Conservation (phyloP, 2,888 invertebrate species). For the Imbricaverruca yamaguchii region DNA sequence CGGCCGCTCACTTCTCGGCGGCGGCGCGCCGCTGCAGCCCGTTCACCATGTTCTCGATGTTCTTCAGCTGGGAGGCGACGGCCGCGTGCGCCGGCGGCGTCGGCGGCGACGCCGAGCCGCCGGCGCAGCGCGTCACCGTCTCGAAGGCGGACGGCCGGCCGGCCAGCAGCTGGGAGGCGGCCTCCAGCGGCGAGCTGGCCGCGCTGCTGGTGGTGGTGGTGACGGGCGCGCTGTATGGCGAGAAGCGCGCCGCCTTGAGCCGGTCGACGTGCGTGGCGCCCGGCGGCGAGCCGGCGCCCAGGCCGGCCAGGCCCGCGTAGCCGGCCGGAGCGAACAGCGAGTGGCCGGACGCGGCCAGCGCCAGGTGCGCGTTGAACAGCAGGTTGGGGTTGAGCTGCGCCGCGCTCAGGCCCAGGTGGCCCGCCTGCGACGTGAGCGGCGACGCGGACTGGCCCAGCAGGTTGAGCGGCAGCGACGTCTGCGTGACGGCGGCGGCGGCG, state of each 20-base stretch:
- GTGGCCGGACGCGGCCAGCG: conserved; percentile 60
- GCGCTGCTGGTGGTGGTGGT: conserved; percentile 40
- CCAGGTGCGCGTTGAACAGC: conserved; percentile 79
- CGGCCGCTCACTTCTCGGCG: conserved; percentile 32
- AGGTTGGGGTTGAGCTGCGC: conserved; percentile 59
- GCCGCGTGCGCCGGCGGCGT: conserved; percentile 38
- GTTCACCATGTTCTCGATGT: conserved; percentile 96
- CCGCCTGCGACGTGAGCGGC: conserved; percentile 30
- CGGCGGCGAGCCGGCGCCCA: conserved; percentile 53
- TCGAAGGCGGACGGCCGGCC: conserved; percentile 31
- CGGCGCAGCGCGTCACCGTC: conserved; percentile 33
- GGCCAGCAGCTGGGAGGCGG: conserved; percentile 23
- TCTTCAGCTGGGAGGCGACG: conserved; percentile 76
- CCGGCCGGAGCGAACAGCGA: conserved; percentile 58
- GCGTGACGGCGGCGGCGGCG: conserved; percentile 11
- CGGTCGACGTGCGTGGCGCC: conserved; percentile 35
- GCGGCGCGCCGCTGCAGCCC: conserved; percentile 58
- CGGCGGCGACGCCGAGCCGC: conserved; percentile 27
- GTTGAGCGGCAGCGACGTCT: conserved; percentile 15
- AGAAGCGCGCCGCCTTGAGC: conserved; percentile 62
- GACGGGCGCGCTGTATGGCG: conserved; percentile 76
- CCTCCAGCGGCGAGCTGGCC: conserved; percentile 34
- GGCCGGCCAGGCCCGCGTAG: conserved; percentile 82
- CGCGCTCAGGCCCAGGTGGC: conserved; percentile 30
- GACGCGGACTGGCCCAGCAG: conserved; percentile 23